Evolutionary conservation across 2,797 vertebrate species (phyloP), one percentile per base, ranked within the genome.

Genomic region (Siniperca scherzeri): DNA sequence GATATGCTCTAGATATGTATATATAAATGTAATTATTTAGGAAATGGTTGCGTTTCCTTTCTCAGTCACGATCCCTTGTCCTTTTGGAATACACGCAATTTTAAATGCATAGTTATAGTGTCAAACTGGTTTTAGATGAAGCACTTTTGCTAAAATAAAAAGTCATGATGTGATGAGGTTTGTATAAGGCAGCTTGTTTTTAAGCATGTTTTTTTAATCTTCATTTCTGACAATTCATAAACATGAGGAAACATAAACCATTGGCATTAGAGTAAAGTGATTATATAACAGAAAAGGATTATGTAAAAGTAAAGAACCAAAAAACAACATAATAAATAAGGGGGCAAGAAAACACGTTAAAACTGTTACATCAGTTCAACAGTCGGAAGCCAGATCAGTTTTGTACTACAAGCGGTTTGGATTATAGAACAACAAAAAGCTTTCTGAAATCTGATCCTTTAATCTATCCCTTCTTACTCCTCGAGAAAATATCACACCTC

Each of bases 381-480:
- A 46, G 57, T 30, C 13, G 19, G 50, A 27, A 30, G 11, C 21
- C 55, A 42, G 44, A 59, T 68, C 52, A 48, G 50, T 56, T 36
- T 9, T 52, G 4, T 76, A 8, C 14, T 11, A 80, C 59, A 36
- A 66, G 40, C 3, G 0, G 48, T 74, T 76, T 73, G 82, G 61
- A 79, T 88, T 69, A 75, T 0, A 25, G 50, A 70, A 73, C 42
- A 80, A 71, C 65, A 75, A 50, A 68, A 67, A 69, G 17, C 74
- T 66, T 17, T 52, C 44, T 65, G 21, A 70, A 53, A 82, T 68
- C 16, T 53, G 61, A 88, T 80, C 48, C 72, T 81, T 67, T 86
- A 80, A 88, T 81, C 80, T 67, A 5, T 42, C 68, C 13, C 40
- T 17, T 69, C 38, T 62, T 0, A 27, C 42, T 78, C 56, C 52